phyloP scores from a whole-genome alignment of 2,113 vertebrate species.

The Hyperoodon ampullatus region DNA sequence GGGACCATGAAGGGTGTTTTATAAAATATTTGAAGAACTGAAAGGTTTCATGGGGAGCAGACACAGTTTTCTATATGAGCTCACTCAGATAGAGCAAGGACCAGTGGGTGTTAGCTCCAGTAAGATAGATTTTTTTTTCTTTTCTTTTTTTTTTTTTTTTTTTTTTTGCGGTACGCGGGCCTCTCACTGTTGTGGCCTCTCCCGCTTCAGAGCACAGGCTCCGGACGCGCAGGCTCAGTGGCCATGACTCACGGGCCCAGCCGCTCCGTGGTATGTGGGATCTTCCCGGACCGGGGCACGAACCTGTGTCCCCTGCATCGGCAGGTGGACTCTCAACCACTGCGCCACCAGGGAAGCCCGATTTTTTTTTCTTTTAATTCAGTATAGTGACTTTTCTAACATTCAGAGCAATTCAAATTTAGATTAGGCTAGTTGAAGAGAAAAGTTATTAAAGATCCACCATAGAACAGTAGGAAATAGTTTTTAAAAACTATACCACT shows the following conservation, averaged over 20 bases:
- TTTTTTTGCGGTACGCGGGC: too few relatives aligned
- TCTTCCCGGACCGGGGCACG: too few relatives aligned
- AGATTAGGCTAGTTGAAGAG: background rate
- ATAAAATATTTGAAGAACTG: background rate
- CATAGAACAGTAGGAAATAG: background rate
- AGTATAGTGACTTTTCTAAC: background rate
- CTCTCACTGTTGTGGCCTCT: too few relatives aligned
- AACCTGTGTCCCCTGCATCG: too few relatives aligned
- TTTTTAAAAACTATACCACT: background rate
- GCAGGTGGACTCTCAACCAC: too few relatives aligned
- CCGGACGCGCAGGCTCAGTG: too few relatives aligned
- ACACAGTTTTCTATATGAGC: background rate
- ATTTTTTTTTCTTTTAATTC: background rate
- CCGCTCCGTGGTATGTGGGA: too few relatives aligned
- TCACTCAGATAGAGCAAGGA: background rate
- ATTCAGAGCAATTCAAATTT: slow-evolving; percentile 19
- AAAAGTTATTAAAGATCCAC: background rate
- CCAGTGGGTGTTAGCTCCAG: background rate
- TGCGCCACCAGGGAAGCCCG: too few relatives aligned
- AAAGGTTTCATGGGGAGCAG: background rate
- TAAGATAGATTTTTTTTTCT: background rate
- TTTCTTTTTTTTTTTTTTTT: too few relatives aligned
- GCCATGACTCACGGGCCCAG: too few relatives aligned
- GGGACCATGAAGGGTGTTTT: background rate
- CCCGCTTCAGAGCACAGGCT: too few relatives aligned